Percentiles rank a stretch among this genome's conserved stretches.
Conservation (phyloP, 2,888 invertebrate species). For the Onchidella celtica region DNA sequence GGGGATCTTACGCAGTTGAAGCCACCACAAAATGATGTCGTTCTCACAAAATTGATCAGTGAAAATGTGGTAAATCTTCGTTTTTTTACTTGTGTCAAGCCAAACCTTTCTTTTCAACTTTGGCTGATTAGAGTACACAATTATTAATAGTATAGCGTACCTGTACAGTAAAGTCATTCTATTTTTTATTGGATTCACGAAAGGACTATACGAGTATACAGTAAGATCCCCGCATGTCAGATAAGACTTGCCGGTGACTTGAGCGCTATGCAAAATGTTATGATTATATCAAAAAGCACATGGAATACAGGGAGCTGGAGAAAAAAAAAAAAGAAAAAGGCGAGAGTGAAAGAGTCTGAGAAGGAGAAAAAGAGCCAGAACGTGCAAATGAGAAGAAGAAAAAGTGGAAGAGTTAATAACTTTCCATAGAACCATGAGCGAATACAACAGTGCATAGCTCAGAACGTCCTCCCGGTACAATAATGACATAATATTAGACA, state of each 20-base stretch:
- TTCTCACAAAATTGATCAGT: conserved; percentile 68
- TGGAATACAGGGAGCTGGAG: background rate
- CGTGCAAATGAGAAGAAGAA: too few species aligned
- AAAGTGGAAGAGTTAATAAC: background rate
- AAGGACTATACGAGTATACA: too few species aligned
- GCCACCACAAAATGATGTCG: conserved; percentile 68
- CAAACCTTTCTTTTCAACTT: background rate
- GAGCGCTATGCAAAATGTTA: too few species aligned
- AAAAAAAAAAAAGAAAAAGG: background rate
- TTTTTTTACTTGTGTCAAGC: background rate
- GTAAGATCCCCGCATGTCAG: too few species aligned
- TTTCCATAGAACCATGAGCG: background rate
- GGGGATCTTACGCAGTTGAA: conserved; percentile 65
- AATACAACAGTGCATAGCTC: background rate
- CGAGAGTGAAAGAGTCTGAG: too few species aligned
- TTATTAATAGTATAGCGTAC: too few species aligned
- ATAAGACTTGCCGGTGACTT: too few species aligned
- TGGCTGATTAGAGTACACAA: too few species aligned
- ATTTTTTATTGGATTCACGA: too few species aligned
- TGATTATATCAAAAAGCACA: too few species aligned
- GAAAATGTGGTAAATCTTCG: conserved; percentile 68
- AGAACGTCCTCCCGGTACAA: background rate
- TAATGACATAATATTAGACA: background rate
- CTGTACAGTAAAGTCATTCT: too few species aligned
- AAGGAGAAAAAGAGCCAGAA: too few species aligned